These are phyloP conservation scores for Anolis apletophallus DNA, from an alignment of 2,797 vertebrate genomes.

Conservation along the genomic window DNA sequence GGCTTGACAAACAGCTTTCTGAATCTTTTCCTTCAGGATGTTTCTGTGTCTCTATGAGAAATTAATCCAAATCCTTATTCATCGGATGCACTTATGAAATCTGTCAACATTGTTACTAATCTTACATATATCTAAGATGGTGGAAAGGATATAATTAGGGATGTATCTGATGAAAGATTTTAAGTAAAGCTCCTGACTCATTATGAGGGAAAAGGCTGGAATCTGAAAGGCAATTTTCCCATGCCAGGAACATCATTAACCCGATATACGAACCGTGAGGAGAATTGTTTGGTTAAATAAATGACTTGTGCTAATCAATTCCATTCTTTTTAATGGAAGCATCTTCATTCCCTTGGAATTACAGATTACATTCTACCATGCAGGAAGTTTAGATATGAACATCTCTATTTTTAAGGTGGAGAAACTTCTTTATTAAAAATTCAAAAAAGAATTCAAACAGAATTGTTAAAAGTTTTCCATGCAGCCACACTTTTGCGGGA, in stretches of 20 bases:
- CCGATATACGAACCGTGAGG: conserved; percentile 27
- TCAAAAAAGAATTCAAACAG: neutral
- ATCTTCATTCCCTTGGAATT: conserved; percentile 18
- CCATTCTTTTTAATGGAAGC: conserved; percentile 31
- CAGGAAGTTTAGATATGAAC: neutral
- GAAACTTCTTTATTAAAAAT: neutral
- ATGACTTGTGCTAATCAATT: conserved; percentile 38
- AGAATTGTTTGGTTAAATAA: conserved; percentile 34
- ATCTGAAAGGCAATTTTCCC: conserved; percentile 44
- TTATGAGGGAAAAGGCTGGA: conserved; percentile 13
- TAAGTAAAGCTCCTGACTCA: conserved; percentile 12
- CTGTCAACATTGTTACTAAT: conserved; percentile 34
- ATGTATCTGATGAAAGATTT: conserved; percentile 50
- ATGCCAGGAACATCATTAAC: conserved; percentile 43
- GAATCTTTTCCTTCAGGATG: conserved; percentile 27
- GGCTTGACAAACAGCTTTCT: neutral
- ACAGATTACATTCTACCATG: neutral
- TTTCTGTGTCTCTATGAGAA: conserved; percentile 24
- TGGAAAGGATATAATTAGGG: conserved; percentile 23
- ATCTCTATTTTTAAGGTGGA: neutral
- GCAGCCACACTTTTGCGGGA: neutral
- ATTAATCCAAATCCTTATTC: conserved; percentile 9
- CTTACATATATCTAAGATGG: conserved; percentile 14
- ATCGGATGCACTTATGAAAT: conserved; percentile 19
- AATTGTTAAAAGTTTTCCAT: neutral